Base-by-base conservation (phyloP, 2,113 vertebrate species). In the Geococcyx californianus region DNA sequence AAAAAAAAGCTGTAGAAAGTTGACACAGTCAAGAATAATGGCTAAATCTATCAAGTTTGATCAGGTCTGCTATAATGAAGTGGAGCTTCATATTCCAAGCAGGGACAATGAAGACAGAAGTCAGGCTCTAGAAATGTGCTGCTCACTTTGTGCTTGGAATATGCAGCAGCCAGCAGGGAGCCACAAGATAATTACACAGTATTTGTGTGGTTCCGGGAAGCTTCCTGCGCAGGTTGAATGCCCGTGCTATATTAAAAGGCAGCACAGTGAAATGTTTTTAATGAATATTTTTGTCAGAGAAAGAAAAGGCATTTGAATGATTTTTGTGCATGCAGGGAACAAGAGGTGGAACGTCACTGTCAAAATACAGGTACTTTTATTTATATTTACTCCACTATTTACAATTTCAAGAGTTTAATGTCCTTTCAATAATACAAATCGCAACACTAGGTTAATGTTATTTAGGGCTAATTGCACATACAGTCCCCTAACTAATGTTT, bases 1-100 rank as follows among this genome's bases (percentile, higher is more conserved):
- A 52, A 94, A 95, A 91, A 94, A 95, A 90, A 79, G 68, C 87
- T 95, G 97, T 96, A 96, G 97, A 98, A 98, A 98, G 98, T 98
- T 98, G 98, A 98, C 98, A 98, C 96, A 98, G 98, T 98, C 97
- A 98, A 98, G 98, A 99, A 98, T 99, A 99, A 99, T 98, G 98
- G 98, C 98, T 98, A 98, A 98, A 98, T 99, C 98, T 99, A 98
- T 98, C 98, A 98, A 98, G 98, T 99, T 99, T 99, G 98, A 99
- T 99, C 98, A 98, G 98, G 98, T 98, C 98, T 98, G 97, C 98
- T 98, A 98, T 98, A 98, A 98, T 99, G 98, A 99, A 98, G 98
- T 98, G 98, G 97, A 98, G 98, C 98, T 98, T 98, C 98, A 98
- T 98, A 98, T 98, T 98, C 98, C 97, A 98, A 98, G 98, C 98